These are phyloP conservation scores for Leucophenga montana DNA, from an alignment of 2,888 invertebrate genomes.

Conservation along the genomic window DNA sequence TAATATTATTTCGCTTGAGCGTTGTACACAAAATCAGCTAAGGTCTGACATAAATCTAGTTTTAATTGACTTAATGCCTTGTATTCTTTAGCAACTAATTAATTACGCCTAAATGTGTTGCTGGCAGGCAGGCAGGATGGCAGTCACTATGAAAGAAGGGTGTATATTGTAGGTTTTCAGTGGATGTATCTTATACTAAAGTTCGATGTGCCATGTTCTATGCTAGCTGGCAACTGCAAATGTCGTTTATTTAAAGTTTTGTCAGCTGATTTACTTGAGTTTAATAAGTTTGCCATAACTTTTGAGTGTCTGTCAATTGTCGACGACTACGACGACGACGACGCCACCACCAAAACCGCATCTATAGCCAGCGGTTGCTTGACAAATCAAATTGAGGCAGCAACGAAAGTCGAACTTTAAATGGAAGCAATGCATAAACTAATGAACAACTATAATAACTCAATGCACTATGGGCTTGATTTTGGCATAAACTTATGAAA, in stretches of 20 bases:
- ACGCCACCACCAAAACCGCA: neutral
- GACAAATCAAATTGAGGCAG: neutral
- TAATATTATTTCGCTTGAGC: too few relatives aligned
- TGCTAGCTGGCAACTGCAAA: neutral
- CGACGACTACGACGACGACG: neutral
- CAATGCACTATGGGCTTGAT: too few relatives aligned
- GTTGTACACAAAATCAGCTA: conserved; percentile 51
- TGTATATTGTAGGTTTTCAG: neutral
- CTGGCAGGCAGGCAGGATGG: conserved; percentile 24
- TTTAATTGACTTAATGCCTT: conserved; percentile 61
- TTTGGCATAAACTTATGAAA: too few relatives aligned
- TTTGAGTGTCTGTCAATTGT: conserved; percentile 8
- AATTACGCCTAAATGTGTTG: conserved; percentile 48
- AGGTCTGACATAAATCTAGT: conserved; percentile 57
- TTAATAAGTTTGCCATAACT: conserved; percentile 38
- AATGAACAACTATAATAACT: too few relatives aligned
- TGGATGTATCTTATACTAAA: neutral
- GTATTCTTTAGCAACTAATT: conserved; percentile 61
- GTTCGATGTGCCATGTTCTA: neutral
- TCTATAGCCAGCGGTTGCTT: neutral
- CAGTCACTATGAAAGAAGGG: neutral
- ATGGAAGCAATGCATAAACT: too few relatives aligned
- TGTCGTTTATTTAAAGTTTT: conserved; percentile 29
- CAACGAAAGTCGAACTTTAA: too few relatives aligned
- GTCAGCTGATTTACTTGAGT: conserved; percentile 45